These are phyloP conservation scores for Oscheius sp. DNA, from an alignment of 2,888 invertebrate species.

Conservation along the genomic window DNA sequence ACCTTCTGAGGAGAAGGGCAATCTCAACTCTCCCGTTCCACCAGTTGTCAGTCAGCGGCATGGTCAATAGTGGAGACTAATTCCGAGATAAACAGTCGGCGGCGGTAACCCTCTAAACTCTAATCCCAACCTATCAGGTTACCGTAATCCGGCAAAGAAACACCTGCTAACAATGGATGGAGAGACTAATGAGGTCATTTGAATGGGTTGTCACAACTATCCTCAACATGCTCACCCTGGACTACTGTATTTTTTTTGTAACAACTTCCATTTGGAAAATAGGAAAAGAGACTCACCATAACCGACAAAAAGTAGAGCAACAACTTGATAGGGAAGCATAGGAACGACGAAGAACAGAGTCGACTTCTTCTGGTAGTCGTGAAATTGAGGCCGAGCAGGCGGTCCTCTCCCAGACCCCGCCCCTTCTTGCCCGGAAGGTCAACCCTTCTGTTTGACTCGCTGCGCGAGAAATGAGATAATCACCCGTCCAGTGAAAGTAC, in stretches of 20 bases:
- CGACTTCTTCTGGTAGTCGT: not conserved
- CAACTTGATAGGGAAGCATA: slow-evolving; percentile 1
- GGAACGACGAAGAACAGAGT: too few relatives aligned
- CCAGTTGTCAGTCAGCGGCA: not conserved
- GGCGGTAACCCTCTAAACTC: slow-evolving; percentile 9
- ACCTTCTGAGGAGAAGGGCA: not conserved
- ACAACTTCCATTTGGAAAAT: not conserved
- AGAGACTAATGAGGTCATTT: not conserved
- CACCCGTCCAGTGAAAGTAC: slow-evolving; percentile 15
- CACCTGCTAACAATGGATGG: not conserved
- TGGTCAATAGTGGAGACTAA: slow-evolving; percentile 23
- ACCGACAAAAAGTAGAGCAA: slow-evolving; percentile 10
- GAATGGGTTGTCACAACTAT: not conserved
- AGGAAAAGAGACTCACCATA: not conserved
- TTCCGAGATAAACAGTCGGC: slow-evolving; percentile 24
- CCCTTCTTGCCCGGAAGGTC: not conserved
- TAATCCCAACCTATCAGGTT: slow-evolving; percentile 26
- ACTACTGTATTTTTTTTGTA: not conserved
- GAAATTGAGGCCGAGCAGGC: not conserved
- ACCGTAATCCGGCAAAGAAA: slow-evolving; percentile 11
- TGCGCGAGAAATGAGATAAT: slow-evolving; percentile 27
- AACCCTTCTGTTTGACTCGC: slow-evolving; percentile 7
- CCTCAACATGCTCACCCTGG: not conserved
- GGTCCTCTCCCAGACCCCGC: not conserved
- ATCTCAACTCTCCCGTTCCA: too few relatives aligned